Base-by-base conservation (phyloP, 2,113 vertebrate species). In the Chlorodrepanis virens region DNA sequence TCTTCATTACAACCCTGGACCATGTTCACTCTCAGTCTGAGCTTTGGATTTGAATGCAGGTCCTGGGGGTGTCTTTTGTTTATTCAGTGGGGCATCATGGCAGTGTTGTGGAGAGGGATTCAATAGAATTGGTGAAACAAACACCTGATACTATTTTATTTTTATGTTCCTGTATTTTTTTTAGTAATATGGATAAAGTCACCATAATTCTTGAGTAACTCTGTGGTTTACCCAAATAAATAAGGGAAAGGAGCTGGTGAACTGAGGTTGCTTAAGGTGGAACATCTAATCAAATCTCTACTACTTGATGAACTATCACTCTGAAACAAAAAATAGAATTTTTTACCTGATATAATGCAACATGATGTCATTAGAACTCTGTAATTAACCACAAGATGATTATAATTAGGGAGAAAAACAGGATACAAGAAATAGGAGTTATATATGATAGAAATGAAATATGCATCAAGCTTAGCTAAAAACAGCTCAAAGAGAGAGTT, bases 391-490 rank as follows among this genome's bases (percentile, higher is more conserved):
- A 67, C n/a, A 27, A 80, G 28, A 52, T 2, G 3, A 31, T 70
- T 65, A 52, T 24, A 83, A 61, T 88, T 24, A 37, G 56, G 24
- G 50, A 35, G 31, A 42, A 56, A 78, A 93, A n/a, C 35, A 64
- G 28, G 63, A 44, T n/a, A 57, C 28, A 91, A 93, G 61, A 72
- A 91, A 72, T 12, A 50, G 8, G 49, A 80, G 21, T 65, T 90
- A 29, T 83, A 17, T 91, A 52, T 33, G 24, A 13, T 60, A 71
- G 7, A 69, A 83, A 80, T 71, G 37, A 81, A 42, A 72, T 42
- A 67, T 39, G 31, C n/a, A 87, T 88, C 71, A 89, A 70, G 71
- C 37, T 95, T 49, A 79, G 33, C 72, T 53, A 35, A 87, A 90
- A 70, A 2, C 44, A 79, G 21, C 64, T 44, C 54, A 59, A 74